Percentiles rank a stretch among this genome's conserved stretches.
phyloP scores from a whole-genome alignment of 2,113 vertebrate species.

The Mustelus asterias region DNA sequence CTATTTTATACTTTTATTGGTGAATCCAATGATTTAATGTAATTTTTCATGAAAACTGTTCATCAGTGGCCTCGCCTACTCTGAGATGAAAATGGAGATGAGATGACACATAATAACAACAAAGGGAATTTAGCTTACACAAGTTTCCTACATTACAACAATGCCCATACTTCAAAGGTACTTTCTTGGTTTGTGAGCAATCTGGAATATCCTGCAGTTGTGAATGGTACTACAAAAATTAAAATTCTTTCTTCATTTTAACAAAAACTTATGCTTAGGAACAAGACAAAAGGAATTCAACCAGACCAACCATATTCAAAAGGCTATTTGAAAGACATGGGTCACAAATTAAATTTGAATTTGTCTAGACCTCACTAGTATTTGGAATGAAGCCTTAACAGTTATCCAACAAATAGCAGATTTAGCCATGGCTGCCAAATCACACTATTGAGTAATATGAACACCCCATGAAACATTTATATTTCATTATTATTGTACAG shows the following conservation, averaged over 20 bases:
- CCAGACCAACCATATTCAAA: neutral
- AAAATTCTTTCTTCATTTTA: neutral
- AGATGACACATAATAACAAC: neutral
- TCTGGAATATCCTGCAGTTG: neutral
- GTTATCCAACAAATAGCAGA: constrained; percentile 2
- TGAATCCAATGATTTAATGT: neutral
- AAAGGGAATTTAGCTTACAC: neutral
- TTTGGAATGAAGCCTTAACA: neutral
- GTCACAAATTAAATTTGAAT: constrained; percentile 29
- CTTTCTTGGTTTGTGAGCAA: neutral
- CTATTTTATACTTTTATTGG: neutral
- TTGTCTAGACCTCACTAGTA: constrained; percentile 24
- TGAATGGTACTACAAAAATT: neutral
- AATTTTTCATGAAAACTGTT: neutral
- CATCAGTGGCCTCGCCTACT: neutral
- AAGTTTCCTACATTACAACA: neutral
- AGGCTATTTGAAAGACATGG: neutral
- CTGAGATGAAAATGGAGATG: neutral
- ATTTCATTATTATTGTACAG: neutral
- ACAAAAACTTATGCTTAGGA: neutral
- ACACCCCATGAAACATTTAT: neutral
- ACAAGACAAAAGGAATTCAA: neutral
- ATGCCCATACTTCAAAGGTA: neutral
- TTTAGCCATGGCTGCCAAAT: neutral
- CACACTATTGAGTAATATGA: neutral